phyloP scores from a whole-genome alignment of 92 coral and sea anemone genomes.

The Isaurus tuberculatus region DNA sequence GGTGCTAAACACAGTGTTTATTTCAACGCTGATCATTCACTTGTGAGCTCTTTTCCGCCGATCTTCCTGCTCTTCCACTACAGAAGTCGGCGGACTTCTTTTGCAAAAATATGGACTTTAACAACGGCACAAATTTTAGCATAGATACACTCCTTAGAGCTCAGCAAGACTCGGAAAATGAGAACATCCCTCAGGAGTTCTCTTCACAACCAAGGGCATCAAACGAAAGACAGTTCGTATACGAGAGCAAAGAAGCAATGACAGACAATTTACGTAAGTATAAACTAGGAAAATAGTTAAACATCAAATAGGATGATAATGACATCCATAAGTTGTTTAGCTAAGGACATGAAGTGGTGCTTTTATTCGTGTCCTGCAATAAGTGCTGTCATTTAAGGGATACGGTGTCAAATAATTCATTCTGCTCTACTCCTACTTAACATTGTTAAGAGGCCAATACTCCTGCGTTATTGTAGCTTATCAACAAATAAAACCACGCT shows the following conservation, averaged over 20 bases:
- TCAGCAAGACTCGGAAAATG: slow-evolving; percentile 20
- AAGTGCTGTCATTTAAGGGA: not conserved
- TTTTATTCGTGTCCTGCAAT: not conserved
- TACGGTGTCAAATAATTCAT: too few relatives aligned
- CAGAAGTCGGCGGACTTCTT: too few relatives aligned
- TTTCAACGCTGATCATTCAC: not conserved
- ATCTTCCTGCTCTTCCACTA: not conserved
- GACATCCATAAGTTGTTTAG: not conserved
- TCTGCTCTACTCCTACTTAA: too few relatives aligned
- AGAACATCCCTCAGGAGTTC: slow-evolving; percentile 16
- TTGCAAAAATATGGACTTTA: slow-evolving; percentile 31
- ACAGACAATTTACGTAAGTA: slow-evolving; percentile 46
- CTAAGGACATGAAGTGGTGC: not conserved
- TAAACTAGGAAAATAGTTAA: not conserved
- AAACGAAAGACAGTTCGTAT: slow-evolving; percentile 22
- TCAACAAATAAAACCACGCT: too few relatives aligned
- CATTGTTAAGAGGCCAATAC: too few relatives aligned
- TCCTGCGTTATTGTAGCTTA: too few relatives aligned
- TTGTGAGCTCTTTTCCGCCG: not conserved
- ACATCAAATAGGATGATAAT: not conserved
- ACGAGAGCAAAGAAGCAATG: not conserved
- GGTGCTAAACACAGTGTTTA: slow-evolving; percentile 43
- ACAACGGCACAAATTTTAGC: slow-evolving; percentile 34
- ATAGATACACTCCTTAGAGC: slow-evolving; percentile 46
- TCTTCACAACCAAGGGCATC: slow-evolving; percentile 31